These are phyloP conservation scores for Acheta domesticus DNA, from an alignment of 2,888 invertebrate genomes.

Conservation along the genomic window DNA sequence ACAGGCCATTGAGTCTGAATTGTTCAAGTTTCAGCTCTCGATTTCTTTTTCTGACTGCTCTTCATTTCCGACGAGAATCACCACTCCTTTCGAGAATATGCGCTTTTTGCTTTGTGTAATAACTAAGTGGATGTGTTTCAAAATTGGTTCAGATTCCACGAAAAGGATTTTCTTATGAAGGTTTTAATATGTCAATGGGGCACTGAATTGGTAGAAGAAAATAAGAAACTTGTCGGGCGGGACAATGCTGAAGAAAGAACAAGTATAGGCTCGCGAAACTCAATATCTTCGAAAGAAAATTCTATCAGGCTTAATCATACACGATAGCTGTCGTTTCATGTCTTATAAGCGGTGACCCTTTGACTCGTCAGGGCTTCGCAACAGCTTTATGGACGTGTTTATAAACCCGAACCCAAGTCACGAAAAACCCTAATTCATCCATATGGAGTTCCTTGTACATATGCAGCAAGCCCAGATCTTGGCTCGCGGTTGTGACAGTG, in stretches of 20 bases:
- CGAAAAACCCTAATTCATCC: constrained; percentile 9
- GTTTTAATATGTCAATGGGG: too few relatives aligned
- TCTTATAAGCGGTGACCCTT: constrained; percentile 8
- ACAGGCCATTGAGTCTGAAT: background rate
- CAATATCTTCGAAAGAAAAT: background rate
- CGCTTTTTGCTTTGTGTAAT: background rate
- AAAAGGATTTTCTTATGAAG: background rate
- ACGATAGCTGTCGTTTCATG: background rate
- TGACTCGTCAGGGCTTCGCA: background rate
- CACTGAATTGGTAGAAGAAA: too few relatives aligned
- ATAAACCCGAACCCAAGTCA: background rate
- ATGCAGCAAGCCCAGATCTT: background rate
- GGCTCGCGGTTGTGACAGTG: background rate
- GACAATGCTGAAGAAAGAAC: background rate
- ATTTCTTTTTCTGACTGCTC: background rate
- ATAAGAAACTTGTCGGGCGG: too few relatives aligned
- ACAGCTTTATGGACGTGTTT: constrained; percentile 2
- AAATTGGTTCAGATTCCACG: background rate
- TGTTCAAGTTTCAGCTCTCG: background rate
- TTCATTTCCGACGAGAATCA: background rate
- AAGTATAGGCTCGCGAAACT: background rate
- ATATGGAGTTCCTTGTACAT: background rate
- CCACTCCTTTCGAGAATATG: background rate
- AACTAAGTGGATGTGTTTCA: background rate
- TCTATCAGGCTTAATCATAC: background rate